A percentile compares a stretch with the other conserved stretches of the same genome.
These are phyloP conservation scores for Pantherophis alleghaniensis DNA, from an alignment of 2,797 vertebrate species.

Conservation along the genomic window DNA sequence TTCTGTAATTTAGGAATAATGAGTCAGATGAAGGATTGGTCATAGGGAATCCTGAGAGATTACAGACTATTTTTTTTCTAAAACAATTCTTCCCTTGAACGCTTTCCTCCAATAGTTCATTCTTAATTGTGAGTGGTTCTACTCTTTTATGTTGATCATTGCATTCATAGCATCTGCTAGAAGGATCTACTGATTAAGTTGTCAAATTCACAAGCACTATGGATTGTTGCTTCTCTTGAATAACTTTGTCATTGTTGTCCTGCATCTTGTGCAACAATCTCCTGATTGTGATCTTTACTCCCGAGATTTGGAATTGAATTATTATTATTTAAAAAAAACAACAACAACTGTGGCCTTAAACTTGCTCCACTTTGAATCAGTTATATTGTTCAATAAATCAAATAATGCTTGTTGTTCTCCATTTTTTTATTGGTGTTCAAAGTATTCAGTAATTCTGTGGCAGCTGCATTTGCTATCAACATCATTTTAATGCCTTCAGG, in stretches of 20 bases:
- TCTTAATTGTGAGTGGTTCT: background rate
- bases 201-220: background rate
- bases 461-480: background rate
- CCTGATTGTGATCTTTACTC: background rate
- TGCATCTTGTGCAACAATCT: background rate
- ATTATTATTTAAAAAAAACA: background rate
- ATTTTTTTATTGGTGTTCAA: background rate
- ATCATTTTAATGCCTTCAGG: background rate
- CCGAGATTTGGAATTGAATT: background rate
- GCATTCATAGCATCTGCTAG: background rate
- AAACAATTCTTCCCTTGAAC: background rate
- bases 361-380: background rate
- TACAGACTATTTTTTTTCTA: background rate
- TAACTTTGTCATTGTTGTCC: background rate
- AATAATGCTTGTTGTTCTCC: background rate
- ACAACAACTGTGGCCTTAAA: background rate
- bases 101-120: background rate
- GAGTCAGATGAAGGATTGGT: background rate
- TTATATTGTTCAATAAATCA: background rate
- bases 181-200: background rate
- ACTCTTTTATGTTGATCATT: background rate
- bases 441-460: background rate
- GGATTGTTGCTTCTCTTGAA: background rate
- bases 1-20: background rate
- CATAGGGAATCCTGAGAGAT: background rate